Evolutionary conservation across 2,797 vertebrate genomes (phyloP).

Genomic region (Coracias cyanogaster): DNA sequence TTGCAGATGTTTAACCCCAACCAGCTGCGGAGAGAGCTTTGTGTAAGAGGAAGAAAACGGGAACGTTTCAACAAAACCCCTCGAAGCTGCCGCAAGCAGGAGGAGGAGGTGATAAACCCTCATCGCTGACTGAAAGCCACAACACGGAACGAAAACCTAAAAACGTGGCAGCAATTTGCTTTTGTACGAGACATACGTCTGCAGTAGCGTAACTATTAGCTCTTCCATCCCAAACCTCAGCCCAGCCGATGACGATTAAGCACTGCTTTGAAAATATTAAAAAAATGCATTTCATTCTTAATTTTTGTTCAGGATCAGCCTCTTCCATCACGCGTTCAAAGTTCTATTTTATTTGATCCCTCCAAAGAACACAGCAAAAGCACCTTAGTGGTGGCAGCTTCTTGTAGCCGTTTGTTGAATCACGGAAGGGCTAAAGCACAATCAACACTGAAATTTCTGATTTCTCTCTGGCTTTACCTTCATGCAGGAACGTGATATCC

Average conservation of each 20-base stretch:
- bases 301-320: not conserved
- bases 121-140: not conserved
- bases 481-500: slow-evolving; percentile 97
- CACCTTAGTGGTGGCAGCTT: not conserved
- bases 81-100: not conserved
- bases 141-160: not conserved
- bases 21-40: not conserved
- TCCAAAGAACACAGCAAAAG: not conserved
- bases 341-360: not conserved
- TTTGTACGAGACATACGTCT: not conserved
- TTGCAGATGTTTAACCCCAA: not conserved
- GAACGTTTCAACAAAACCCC: not conserved
- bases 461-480: slow-evolving; percentile 83
- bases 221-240: not conserved
- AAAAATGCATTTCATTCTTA: not conserved
- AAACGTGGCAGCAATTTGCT: not conserved
- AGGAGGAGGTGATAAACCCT: not conserved
- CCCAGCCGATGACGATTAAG: not conserved
- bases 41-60: not conserved
- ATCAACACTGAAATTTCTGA: not conserved
- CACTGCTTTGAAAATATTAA: not conserved
- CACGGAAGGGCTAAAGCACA: not conserved
- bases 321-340: not conserved
- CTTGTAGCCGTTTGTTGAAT: not conserved
- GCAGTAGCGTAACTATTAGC: not conserved